Base-by-base conservation (phyloP, 1,140 invertebrate species). In the Drosophila chauvacae region DNA sequence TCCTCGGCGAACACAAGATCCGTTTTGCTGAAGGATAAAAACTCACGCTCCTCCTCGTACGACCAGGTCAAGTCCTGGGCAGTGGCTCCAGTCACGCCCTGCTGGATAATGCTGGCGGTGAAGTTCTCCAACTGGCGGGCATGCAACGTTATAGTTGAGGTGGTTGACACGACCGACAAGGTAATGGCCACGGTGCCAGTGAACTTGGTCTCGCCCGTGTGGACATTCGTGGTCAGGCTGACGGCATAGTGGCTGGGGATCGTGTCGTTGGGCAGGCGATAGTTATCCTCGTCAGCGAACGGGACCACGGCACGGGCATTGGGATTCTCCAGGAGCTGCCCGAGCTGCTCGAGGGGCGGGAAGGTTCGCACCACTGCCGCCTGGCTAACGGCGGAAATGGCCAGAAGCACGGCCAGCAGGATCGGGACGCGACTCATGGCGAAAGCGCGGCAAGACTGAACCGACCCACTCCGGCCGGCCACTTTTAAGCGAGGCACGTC, bases 231-330 rank as follows among this genome's bases (percentile, higher is more conserved):
- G 77, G 93, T 93, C 0, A 96, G 92, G 13, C 92, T 92, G 2
- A 96, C 92, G 44, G 95, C 94, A 80, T 96, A 96, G 77, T 95
- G 94, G 5, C 94, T 83, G 0, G 96, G 96, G 7, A 91, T 70
- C 0, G 95, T 94, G n/a, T 93, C 81, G 7, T 77, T 88, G 0
- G 96, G 95, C 11, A 97, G 93, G 2, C 95, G 93, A 77, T 95
- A 95, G 10, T 88, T 84, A 4, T 50, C 55, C 5, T 73, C 82
- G 11, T 77, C 81, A 16, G 69, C 77, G 28, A 59, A 55, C 41
- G 70, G 56, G 2, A 48, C 18, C 14, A 48, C 44, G 4, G 47
- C 28, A 10, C 90, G 74, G 13, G 44, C 64, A 33, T 72, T 77
- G n/a, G 90, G 90, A 53, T 77, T 65, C 65, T 87, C 90, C 14